Evolutionary conservation across 92 coral and sea anemone genomes (phyloP).

Genomic region (Palythoa caribaeorum): DNA sequence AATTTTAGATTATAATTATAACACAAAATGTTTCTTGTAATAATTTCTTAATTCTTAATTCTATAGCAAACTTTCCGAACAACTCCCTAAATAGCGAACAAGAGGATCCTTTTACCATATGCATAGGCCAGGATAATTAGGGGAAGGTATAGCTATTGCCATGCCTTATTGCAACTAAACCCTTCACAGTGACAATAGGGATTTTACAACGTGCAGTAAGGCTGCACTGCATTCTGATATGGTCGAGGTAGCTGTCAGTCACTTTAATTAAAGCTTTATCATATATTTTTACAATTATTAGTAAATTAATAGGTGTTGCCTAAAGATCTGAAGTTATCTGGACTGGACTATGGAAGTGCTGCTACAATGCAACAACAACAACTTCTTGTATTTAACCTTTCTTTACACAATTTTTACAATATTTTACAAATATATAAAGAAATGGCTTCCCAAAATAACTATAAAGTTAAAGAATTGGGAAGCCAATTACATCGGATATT

Average conservation of each 20-base stretch:
- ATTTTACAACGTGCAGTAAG: background rate
- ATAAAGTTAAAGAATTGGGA: constrained; percentile 3
- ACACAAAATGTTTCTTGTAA: background rate
- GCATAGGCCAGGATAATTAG: constrained; percentile 14
- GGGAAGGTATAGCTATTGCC: constrained; percentile 9
- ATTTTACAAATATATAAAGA: background rate
- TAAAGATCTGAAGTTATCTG: constrained; percentile 8
- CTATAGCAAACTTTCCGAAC: constrained; percentile 12
- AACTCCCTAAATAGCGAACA: constrained; percentile 2
- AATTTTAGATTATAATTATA: background rate
- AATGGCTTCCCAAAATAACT: constrained; percentile 1
- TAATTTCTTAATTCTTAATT: too few species aligned
- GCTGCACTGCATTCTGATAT: constrained; percentile 11
- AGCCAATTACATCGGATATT: constrained; percentile 4
- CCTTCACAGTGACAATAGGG: background rate
- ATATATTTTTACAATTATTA: constrained; percentile 6
- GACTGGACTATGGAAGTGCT: constrained; percentile 4
- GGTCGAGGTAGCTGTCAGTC: constrained; percentile 11
- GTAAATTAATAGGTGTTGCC: constrained; percentile 13
- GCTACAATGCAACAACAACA: constrained; percentile 2
- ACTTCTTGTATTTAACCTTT: background rate
- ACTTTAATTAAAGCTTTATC: background rate
- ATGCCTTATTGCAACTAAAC: constrained; percentile 12
- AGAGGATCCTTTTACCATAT: constrained; percentile 9
- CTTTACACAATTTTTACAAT: constrained; percentile 9